phyloP scores from a whole-genome alignment of 2,113 vertebrate species.

The Strigops habroptila region DNA sequence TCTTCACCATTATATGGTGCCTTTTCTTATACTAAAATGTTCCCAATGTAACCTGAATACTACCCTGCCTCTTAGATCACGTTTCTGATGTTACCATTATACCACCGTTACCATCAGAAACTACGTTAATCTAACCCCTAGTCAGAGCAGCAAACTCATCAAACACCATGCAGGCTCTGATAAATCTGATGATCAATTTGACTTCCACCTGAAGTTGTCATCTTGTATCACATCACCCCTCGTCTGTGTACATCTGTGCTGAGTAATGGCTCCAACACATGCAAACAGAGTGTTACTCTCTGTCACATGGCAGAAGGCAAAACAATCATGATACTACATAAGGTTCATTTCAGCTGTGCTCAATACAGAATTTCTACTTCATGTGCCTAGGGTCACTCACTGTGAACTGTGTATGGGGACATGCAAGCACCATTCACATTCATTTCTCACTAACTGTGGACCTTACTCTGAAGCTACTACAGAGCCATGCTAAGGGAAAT shows the following conservation, averaged over 20 bases:
- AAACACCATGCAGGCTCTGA: background rate
- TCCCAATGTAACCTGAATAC: background rate
- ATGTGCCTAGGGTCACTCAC: fast-evolving
- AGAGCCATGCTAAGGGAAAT: background rate
- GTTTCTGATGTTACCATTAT: background rate
- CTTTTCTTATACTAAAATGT: background rate
- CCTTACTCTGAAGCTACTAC: background rate
- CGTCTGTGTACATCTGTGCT: background rate
- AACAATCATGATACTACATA: background rate
- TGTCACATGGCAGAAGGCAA: conserved; percentile 1
- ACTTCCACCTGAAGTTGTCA: background rate
- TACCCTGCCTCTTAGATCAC: background rate
- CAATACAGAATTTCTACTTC: background rate
- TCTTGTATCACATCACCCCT: background rate
- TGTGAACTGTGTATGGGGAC: background rate
- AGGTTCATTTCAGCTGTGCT: background rate
- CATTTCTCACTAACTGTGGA: background rate
- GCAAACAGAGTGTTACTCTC: background rate
- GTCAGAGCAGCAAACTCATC: background rate
- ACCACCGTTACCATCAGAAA: background rate
- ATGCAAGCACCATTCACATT: background rate
- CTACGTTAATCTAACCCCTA: background rate
- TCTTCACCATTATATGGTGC: background rate
- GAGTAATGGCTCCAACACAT: background rate
- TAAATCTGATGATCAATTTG: background rate